These are phyloP conservation scores for Trachythela sp. DNA, from an alignment of 64 coral and sea anemone species.

Conservation along the genomic window DNA sequence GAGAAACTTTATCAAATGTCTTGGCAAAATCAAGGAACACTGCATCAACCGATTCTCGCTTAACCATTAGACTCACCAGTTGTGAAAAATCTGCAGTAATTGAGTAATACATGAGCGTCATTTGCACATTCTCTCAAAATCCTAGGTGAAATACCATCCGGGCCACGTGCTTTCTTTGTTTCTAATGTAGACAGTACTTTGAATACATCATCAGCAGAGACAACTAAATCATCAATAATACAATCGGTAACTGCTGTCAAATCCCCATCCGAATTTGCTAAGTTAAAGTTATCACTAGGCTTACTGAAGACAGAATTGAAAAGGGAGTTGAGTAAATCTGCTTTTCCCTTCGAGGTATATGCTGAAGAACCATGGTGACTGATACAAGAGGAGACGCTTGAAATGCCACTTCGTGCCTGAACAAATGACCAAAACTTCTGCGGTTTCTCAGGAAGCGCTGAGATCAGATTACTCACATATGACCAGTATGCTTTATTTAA, in stretches of 20 bases:
- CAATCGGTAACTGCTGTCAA: too few relatives aligned
- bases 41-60: not conserved
- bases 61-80: not conserved
- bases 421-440: conserved; percentile 40
- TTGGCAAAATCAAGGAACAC: not conserved
- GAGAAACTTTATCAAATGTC: too few relatives aligned
- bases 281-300: not conserved
- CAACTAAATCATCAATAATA: too few relatives aligned
- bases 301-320: not conserved
- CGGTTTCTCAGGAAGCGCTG: not conserved
- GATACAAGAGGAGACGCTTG: conserved; percentile 14
- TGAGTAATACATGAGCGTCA: not conserved
- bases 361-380: conserved; percentile 5
- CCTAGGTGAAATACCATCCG: not conserved
- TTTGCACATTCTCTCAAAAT: not conserved
- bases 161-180: not conserved
- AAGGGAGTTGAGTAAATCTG: not conserved
- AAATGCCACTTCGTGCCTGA: conserved; percentile 22
- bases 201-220: too few relatives aligned
- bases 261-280: not conserved
- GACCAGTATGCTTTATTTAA: conserved; percentile 36
- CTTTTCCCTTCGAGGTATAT: conserved; percentile 11
- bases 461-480: conserved; percentile 34
- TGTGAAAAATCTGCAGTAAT: not conserved
- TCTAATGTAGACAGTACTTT: not conserved